Conservation (phyloP, 2,113 vertebrate genomes). For the Entomyzon cyanotis region DNA sequence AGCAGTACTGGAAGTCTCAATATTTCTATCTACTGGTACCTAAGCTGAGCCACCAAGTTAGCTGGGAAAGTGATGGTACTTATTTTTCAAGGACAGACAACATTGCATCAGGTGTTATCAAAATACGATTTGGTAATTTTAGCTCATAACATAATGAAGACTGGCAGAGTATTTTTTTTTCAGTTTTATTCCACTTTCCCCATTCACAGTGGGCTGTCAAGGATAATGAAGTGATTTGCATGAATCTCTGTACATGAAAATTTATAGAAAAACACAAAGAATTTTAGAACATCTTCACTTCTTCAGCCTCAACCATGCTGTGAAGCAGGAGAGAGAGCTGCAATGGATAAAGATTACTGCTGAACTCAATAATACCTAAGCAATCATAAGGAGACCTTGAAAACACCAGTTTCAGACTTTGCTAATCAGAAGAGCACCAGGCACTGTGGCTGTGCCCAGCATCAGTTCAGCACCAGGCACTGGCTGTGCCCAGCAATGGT, state of each 20-base stretch:
- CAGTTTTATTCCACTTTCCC: not conserved
- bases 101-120: not conserved
- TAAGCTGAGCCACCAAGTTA: not conserved
- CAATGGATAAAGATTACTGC: not conserved
- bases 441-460: not conserved
- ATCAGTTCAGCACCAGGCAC: not conserved
- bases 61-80: accelerated
- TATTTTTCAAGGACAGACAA: not conserved
- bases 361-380: not conserved
- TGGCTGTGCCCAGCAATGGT: not conserved
- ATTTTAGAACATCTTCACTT: not conserved
- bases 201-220: not conserved
- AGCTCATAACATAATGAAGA: not conserved
- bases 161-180: not conserved
- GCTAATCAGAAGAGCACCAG: not conserved
- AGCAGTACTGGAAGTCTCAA: not conserved
- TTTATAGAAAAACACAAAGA: not conserved
- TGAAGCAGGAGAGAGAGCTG: not conserved
- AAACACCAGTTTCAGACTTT: not conserved
- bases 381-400: not conserved
- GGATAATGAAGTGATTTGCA: not conserved
- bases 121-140: not conserved
- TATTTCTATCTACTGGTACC: not conserved
- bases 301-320: not conserved
- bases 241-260: not conserved